Evolutionary conservation across 92 coral and sea anemone species (phyloP).

Genomic region (Heliopora coerulea): DNA sequence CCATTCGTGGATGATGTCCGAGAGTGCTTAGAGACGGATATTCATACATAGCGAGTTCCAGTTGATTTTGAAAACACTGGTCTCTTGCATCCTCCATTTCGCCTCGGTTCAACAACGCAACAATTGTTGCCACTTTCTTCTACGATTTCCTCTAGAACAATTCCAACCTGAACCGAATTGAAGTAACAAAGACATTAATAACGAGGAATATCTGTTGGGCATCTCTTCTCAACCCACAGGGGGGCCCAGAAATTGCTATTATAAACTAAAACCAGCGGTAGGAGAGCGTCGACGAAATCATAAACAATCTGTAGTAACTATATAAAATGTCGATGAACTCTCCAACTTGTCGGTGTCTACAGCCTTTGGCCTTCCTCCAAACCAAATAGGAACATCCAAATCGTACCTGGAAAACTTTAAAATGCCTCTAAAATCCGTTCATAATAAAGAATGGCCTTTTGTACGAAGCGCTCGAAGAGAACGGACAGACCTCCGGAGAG

Average conservation of each 20-base stretch:
- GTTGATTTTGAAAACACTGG: slow-evolving; percentile 32
- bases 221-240: slow-evolving; percentile 39
- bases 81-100: slow-evolving; percentile 15
- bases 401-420: background rate
- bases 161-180: slow-evolving; percentile 3
- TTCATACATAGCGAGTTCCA: slow-evolving; percentile 29
- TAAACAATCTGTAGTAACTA: slow-evolving; percentile 4
- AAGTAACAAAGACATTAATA: slow-evolving; percentile 20
- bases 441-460: background rate
- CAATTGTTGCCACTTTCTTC: background rate
- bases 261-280: slow-evolving; percentile 32
- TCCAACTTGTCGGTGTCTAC: background rate
- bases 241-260: slow-evolving; percentile 33
- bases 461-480: background rate
- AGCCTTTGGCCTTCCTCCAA: background rate
- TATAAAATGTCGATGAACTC: background rate
- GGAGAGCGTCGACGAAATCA: background rate
- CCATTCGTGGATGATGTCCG: slow-evolving; percentile 19
- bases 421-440: background rate
- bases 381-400: background rate
- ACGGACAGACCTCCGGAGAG: background rate
- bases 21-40: slow-evolving; percentile 16
- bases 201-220: background rate
- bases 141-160: slow-evolving; percentile 3
- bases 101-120: background rate